Percentiles rank a stretch among this genome's conserved stretches.
Conservation (phyloP, 2,797 vertebrate genomes). For the Urosaurus nigricauda region DNA sequence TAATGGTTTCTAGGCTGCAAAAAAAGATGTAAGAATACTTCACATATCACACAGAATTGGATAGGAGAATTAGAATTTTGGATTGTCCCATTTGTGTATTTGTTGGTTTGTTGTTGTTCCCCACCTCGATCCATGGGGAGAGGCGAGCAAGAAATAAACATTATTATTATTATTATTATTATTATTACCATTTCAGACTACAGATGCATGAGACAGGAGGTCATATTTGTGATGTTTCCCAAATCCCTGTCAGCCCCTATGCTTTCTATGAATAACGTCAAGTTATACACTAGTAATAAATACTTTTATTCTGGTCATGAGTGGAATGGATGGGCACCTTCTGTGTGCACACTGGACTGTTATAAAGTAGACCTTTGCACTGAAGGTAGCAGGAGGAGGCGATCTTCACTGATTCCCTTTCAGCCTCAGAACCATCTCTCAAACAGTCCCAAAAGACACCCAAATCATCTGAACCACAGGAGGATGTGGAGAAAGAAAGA, state of each 20-base stretch:
- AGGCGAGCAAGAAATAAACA: no score
- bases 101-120: no score
- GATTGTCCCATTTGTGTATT: neutral
- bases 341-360: neutral
- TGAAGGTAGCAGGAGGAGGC: neutral
- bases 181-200: neutral
- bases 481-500: neutral
- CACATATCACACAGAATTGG: neutral
- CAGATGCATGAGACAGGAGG: neutral
- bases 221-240: neutral
- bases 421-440: neutral
- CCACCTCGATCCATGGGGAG: no score
- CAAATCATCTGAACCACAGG: neutral
- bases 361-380: neutral
- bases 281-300: no score
- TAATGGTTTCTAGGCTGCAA: neutral
- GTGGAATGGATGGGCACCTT: neutral
- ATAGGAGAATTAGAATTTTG: neutral
- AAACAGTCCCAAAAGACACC: neutral
- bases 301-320: no score
- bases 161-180: no score
- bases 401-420: neutral
- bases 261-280: no score
- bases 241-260: neutral
- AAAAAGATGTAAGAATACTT: neutral